Evolutionary conservation across 2,888 invertebrate genomes (phyloP), one percentile per base, ranked within the genome.

Genomic region (Hyalella azteca): DNA sequence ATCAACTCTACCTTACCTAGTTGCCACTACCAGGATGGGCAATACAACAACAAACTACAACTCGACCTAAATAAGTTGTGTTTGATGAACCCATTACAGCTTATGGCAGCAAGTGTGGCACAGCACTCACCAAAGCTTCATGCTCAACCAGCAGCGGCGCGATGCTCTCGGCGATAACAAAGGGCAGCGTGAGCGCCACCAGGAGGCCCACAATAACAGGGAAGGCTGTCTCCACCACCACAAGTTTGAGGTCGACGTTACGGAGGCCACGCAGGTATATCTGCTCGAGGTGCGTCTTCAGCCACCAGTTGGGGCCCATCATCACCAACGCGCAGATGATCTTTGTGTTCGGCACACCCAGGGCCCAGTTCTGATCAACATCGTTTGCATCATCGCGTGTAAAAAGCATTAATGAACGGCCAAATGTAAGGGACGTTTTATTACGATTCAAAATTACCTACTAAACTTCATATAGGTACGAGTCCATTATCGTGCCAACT

Each of bases 261-360:
- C 97, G 90, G 66, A 97, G 91, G 0, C 98, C 98, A 87, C 97
- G 96, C 73, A 96, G 92, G 73, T 85, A 85, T 36, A 85, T 94
- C 86, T 89, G 85, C 87, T 99, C 98, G 75, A 98, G 93, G 0
- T 96, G 95, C 3, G 94, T 91, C 79, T 96, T 93, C 86, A 99
- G 90, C 94, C 97, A 97, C 89, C 98, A 98, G 9, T 98, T 97
- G 2, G 91, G 91, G 0, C 97, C 97, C 97, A 98, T 98, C 92
- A 98, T 94, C 0, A 96, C 96, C 36, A 97, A 90, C 0, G 97
- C 98, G 87, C 97, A 96, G 22, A 97, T 94, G 80, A 98, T 98
- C 90, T 99, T 99, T 1, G 97, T 97, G 88, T 98, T 98, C 0
- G 99, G 90, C 15, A 99, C 96, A 36, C 98, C 98, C 39, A 99